Evolutionary conservation across 1,140 invertebrate genomes (phyloP), one percentile per base, ranked within the genome.

Genomic region (Anoplophora glabripennis): DNA sequence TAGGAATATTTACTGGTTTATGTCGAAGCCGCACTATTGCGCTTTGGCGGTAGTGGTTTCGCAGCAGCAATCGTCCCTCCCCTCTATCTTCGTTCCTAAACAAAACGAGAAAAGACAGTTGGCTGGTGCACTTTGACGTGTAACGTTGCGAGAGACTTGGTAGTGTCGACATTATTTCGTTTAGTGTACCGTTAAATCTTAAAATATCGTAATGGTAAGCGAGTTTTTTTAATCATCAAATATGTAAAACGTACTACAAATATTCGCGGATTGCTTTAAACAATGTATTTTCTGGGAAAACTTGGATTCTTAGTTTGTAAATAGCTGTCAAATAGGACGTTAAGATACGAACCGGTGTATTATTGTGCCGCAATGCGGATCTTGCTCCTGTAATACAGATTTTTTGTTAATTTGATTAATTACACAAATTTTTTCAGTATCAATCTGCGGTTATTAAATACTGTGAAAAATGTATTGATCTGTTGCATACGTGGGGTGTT

Each of bases 141-240:
- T 78, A 75, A 74, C 74, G 77, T 75, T 72, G 78, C 77, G 72
- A 69, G 77, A 76, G 77, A 76, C 76, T 12, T 21, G 36, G 56
- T 64, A 53, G 63, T 53, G 59, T 61, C 60, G 65, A 59, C 55
- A 51, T 63, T 61, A 59, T 65, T 60, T 60, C 51, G 63, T 67
- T 62, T 63, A 64, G 60, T 66, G 65, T 67, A 41, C 12, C 44
- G 35, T 56, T 53, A 57, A 64, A 69, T 68, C 69, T 64, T 59
- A 59, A 72, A 69, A 69, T 69, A 72, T 81, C 79, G 79, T 74
- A 75, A 83, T 83, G 81, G 81, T 83, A 78, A 81, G 81, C 79
- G 75, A 67, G 75, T 70, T 75, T 81, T 79, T 72, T 72, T 35
- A 54, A 40, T 52, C 66, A 72, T 72, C 67, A 14, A 28, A 35